Evolutionary conservation across 2,888 invertebrate species (phyloP).

Genomic region (Eristalinus aeneus): DNA sequence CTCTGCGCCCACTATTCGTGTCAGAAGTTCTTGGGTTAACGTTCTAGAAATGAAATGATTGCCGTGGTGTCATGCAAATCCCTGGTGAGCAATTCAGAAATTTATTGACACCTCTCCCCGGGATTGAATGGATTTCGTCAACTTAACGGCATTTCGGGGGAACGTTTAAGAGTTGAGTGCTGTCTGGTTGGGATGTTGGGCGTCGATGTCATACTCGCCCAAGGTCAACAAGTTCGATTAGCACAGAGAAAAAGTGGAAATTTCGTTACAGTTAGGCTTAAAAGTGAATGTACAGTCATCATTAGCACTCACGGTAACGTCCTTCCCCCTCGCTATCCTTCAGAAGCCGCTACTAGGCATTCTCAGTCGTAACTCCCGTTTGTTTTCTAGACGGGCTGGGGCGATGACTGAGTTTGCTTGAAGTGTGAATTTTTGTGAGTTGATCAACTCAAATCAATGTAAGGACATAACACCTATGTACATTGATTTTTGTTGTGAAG

Average conservation of each 20-base stretch:
- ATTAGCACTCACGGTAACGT: too few species aligned
- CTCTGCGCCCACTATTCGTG: neutral
- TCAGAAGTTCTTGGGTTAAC: neutral
- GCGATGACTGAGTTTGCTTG: too few species aligned
- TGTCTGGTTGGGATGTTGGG: neutral
- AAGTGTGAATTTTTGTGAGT: too few species aligned
- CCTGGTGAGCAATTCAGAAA: neutral
- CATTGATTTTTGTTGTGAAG: too few species aligned
- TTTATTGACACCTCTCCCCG: neutral
- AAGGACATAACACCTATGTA: too few species aligned
- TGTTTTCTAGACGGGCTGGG: too few species aligned
- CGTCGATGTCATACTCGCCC: neutral
- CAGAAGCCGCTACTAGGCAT: too few species aligned
- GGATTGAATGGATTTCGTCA: neutral
- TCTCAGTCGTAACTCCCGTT: too few species aligned
- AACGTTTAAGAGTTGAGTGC: neutral
- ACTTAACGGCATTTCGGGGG: neutral
- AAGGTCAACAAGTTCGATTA: neutral
- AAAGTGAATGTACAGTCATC: too few species aligned
- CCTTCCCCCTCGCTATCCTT: too few species aligned
- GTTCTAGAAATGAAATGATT: neutral
- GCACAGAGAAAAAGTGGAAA: neutral
- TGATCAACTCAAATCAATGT: too few species aligned
- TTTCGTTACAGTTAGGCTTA: too few species aligned
- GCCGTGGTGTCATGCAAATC: neutral